A percentile compares a stretch with the other conserved stretches of the same genome.
Evolutionary conservation across 2,888 invertebrate species (phyloP).

Genomic region (Myathropa florea): DNA sequence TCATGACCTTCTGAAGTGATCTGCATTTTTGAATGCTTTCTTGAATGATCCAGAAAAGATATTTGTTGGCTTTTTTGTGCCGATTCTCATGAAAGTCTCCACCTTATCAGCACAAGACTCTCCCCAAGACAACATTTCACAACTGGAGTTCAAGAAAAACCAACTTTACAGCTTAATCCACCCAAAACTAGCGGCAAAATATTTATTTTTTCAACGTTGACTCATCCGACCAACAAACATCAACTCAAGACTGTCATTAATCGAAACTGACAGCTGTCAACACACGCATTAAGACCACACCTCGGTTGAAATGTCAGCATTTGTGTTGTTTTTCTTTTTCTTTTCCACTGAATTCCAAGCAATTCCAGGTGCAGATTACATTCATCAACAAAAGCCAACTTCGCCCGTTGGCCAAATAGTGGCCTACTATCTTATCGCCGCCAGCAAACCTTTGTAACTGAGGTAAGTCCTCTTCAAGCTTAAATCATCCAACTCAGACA

Average conservation of each 20-base stretch:
- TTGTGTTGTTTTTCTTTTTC: too few species aligned
- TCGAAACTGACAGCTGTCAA: background rate
- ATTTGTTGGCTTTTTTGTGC: too few species aligned
- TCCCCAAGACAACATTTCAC: too few species aligned
- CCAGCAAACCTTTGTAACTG: background rate
- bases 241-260: background rate
- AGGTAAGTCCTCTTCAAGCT: background rate
- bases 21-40: too few species aligned
- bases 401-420: background rate
- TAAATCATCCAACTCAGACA: background rate
- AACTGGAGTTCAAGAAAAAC: too few species aligned
- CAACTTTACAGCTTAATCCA: too few species aligned
- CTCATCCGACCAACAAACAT: background rate
- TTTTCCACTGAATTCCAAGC: background rate
- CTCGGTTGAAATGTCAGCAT: background rate
- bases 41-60: too few species aligned
- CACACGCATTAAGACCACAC: background rate
- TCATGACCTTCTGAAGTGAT: too few species aligned
- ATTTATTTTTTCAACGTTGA: too few species aligned
- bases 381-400: background rate
- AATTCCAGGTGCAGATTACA: background rate
- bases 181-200: too few species aligned
- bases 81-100: too few species aligned
- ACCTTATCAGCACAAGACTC: too few species aligned
- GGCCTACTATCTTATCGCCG: background rate